Percentiles rank a stretch among this genome's conserved stretches.
These are phyloP conservation scores for Hirtodrosophila trivittata DNA, from an alignment of 2,888 invertebrate genomes.

Conservation along the genomic window DNA sequence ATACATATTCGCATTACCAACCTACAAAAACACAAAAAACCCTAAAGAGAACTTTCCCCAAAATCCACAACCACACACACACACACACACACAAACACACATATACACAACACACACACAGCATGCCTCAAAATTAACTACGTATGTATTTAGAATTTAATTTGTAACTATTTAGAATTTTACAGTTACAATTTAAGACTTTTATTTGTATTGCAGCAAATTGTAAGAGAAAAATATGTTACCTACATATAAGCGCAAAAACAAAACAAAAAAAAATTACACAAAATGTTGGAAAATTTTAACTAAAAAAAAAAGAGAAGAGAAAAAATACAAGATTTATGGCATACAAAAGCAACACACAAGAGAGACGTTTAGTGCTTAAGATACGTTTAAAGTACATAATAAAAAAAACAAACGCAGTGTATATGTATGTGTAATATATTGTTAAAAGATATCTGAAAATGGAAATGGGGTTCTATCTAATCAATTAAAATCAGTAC, in stretches of 20 bases:
- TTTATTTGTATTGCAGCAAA: constrained; percentile 77
- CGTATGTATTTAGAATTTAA: constrained; percentile 72
- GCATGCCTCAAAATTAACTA: constrained; percentile 76
- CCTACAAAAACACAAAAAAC: constrained; percentile 24
- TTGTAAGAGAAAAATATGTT: constrained; percentile 75
- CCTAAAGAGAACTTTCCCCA: constrained; percentile 31
- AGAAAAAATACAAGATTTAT: constrained; percentile 40
- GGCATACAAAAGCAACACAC: constrained; percentile 61
- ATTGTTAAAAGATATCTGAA: neutral
- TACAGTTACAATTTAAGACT: constrained; percentile 77
- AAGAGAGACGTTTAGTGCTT: constrained; percentile 68
- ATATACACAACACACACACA: constrained; percentile 32
- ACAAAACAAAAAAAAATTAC: constrained; percentile 50
- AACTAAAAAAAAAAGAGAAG: constrained; percentile 51
- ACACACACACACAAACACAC: constrained; percentile 27
- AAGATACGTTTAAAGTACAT: constrained; percentile 71
- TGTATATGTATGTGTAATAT: constrained; percentile 28
- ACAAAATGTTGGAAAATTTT: constrained; percentile 74
- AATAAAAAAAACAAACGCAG: constrained; percentile 64
- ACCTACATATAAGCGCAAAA: constrained; percentile 76
- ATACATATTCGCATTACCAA: constrained; percentile 70
- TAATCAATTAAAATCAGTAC: no score
- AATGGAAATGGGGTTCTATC: neutral
- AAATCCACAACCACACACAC: constrained; percentile 32
- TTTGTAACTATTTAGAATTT: constrained; percentile 77